Conservation (phyloP, 2,113 vertebrate genomes). For the Anseranas semipalmata region DNA sequence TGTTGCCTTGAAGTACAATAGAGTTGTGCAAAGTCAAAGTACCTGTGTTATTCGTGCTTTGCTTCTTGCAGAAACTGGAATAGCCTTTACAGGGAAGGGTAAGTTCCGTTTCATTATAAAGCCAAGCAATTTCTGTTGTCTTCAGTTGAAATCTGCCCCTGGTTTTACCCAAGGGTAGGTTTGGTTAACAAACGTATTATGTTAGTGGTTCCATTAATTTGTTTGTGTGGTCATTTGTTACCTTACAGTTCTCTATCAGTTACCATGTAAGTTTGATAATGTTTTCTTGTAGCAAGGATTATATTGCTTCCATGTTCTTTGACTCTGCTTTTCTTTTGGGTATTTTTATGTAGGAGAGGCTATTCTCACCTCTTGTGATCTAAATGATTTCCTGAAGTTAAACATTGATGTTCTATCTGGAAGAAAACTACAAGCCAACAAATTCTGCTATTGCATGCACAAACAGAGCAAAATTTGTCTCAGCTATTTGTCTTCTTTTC, state of each 20-base stretch:
- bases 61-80: background rate
- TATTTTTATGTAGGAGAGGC: background rate
- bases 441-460: background rate
- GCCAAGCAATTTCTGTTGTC: background rate
- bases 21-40: background rate
- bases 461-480: background rate
- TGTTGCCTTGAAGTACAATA: background rate
- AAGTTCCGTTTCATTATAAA: background rate
- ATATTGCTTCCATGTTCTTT: background rate
- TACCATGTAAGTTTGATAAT: too few relatives aligned
- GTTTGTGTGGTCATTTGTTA: background rate
- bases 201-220: background rate
- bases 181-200: background rate
- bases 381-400: background rate
- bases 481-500: background rate
- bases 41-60: background rate
- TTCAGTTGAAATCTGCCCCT: background rate
- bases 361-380: background rate
- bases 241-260: too few relatives aligned
- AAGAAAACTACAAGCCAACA: background rate
- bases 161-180: background rate
- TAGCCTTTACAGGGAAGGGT: background rate
- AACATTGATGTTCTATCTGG: background rate
- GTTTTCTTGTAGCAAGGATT: background rate
- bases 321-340: background rate